Base-by-base conservation (phyloP, 2,888 invertebrate species). In the Argynnis bischoffii region DNA sequence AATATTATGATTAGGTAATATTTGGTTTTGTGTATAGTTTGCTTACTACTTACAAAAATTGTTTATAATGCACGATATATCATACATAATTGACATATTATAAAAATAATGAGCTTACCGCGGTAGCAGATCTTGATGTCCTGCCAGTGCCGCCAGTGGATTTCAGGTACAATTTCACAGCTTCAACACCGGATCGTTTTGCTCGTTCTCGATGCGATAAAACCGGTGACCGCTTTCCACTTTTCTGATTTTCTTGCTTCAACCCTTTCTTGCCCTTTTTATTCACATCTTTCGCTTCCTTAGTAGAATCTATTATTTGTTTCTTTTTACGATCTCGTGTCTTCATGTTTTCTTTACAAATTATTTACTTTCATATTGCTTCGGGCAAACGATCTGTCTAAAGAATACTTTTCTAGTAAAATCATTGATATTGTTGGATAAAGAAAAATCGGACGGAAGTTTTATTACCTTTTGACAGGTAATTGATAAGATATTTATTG, bases 171-270 rank as follows among this genome's bases (percentile, higher is more conserved):
- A 92, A 77, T 75, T 90, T 92, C 16, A 92, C 92, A 47, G 92
- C 92, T 31, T 91, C 92, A 51, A 91, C 77, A 2, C 92, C 92
- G 13, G 92, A 92, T 57, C 92, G 81, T 77, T 92, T 92, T 21
- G 74, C 74, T 16, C 85, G 84, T 18, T 79, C 78, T 21, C 82
- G 77, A 2, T 75, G 78, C 15, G 57, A 70, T 26, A 61, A 69
- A 15, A 75, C 74, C 3, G 81, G 82, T 41, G 80, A 77, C 11
- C 72, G 69, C 50, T 73, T 76, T 18, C 65, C 72, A 53, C 72
- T 63, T 53, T 41, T 41, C 69, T 69, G 35, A 13, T 64, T 69
- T n/a, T 76, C 77, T 46, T 76, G 67, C 54, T 77, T 78, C 53
- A 73, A 72, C 18, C 75, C 76, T 63, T 76, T 78, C 50, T 78